These are phyloP conservation scores for Ovibos moschatus DNA, from an alignment of 2,113 vertebrate species.

Conservation along the genomic window DNA sequence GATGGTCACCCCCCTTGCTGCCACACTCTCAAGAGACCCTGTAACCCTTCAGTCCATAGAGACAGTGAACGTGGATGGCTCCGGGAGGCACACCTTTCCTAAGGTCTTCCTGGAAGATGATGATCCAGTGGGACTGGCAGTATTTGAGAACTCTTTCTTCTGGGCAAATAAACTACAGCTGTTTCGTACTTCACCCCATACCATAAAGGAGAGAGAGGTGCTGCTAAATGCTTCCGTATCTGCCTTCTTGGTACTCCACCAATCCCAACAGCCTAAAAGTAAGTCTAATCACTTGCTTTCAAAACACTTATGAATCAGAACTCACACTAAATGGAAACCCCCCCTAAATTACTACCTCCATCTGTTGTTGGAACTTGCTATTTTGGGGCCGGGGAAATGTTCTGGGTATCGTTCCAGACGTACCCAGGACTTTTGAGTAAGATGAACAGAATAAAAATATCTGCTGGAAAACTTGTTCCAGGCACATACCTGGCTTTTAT, in stretches of 20 bases:
- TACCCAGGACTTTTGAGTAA: neutral
- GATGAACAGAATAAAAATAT: neutral
- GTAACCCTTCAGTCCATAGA: conserved; percentile 86
- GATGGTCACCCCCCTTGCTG: neutral
- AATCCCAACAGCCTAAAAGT: conserved; percentile 86
- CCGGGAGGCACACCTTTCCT: conserved; percentile 81
- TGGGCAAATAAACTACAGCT: conserved; percentile 85
- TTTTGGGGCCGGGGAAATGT: neutral
- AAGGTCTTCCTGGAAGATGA: conserved; percentile 78
- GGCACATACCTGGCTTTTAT: neutral
- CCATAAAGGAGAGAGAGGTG: conserved; percentile 68
- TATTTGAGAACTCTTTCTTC: conserved; percentile 87
- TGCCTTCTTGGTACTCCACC: conserved; percentile 81
- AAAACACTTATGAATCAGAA: neutral
- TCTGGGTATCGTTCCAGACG: neutral
- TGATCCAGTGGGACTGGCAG: conserved; percentile 76
- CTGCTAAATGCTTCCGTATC: conserved; percentile 78
- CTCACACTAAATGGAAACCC: neutral
- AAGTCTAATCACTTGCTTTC: conserved; percentile 51
- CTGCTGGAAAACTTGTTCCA: neutral
- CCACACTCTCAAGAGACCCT: neutral
- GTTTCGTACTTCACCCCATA: conserved; percentile 72
- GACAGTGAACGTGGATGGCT: conserved; percentile 86
- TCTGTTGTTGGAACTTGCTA: neutral
- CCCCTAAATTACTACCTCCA: neutral